These are phyloP conservation scores for Chelonia mydas DNA, from an alignment of 2,797 vertebrate species.

Conservation along the genomic window DNA sequence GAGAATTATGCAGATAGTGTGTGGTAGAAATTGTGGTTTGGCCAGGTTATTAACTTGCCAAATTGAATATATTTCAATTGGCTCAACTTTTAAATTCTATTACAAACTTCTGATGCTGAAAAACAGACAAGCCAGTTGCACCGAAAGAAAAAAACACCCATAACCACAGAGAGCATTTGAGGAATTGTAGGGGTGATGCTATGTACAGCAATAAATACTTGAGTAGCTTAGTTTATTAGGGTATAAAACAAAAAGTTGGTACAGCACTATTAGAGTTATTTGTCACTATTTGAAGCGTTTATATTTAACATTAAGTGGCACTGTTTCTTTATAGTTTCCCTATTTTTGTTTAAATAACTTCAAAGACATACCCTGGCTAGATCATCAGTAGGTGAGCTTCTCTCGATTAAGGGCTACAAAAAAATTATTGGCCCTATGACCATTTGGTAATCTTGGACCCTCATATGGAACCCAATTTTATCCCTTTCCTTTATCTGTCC, in stretches of 20 bases:
- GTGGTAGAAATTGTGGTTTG: neutral
- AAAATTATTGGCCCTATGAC: neutral
- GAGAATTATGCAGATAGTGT: neutral
- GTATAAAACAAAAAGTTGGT: neutral
- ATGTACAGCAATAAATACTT: neutral
- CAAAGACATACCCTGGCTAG: neutral
- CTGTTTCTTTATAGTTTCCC: neutral
- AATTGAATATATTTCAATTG: neutral
- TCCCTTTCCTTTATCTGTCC: neutral
- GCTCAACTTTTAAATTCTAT: neutral
- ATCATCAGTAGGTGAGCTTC: neutral
- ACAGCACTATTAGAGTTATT: neutral
- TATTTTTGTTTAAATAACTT: neutral
- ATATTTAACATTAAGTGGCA: neutral
- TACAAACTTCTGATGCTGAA: neutral
- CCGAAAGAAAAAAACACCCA: no score
- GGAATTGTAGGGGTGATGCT: neutral
- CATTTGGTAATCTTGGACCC: neutral
- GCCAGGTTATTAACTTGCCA: neutral
- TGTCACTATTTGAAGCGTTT: neutral
- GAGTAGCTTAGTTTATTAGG: neutral
- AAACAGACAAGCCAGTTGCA: neutral
- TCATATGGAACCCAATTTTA: neutral
- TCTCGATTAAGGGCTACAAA: neutral
- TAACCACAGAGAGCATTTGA: neutral